Base-by-base conservation (phyloP, 2,888 invertebrate species). In the Glaucopsyche alexis region DNA sequence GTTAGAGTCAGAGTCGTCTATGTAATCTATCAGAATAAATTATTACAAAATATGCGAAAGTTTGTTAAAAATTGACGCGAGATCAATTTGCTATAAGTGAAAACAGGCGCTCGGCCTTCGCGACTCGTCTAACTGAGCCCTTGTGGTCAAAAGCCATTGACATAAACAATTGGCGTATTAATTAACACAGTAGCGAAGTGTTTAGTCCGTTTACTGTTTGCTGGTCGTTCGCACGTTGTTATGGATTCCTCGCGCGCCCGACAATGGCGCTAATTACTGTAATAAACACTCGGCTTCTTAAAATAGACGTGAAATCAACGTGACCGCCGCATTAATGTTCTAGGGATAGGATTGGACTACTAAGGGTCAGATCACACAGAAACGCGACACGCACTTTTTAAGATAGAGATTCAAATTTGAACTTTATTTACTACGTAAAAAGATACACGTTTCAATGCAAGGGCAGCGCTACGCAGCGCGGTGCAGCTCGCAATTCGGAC, bases 291-390 rank as follows among this genome's bases (percentile, higher is more conserved):
- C 13, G 47, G 69, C 47, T 47, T 47, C 69, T 49, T 29, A 49
- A 69, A 69, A 69, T 69, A 69, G 69, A 69, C 69, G 49, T 69
- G 69, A 69, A 69, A 69, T 69, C 45, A 67, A 67, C 67, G 66
- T 55, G 16, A 19, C 11, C 55, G 11, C 11, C 19, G 19, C 55
- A 55, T 19, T 55, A 55, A 55, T 9, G 55, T 2, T 5, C 55
- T 55, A 55, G 55, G 19, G 55, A 16, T 19, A 55, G 42, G 42
- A 19, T 55, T 19, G 19, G 55, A 55, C 6, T 42, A 42, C 29
- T 29, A 29, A 29, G 29, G 29, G 29, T 29, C 29, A 29, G n/a
- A n/a, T n/a, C n/a, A n/a, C n/a, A n/a, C n/a, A n/a, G n/a, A n/a
- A n/a, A n/a, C n/a, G n/a, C n/a, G n/a, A n/a, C n/a, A n/a, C n/a